Conservation (phyloP, 2,888 invertebrate species). For the Conus canariensis region DNA sequence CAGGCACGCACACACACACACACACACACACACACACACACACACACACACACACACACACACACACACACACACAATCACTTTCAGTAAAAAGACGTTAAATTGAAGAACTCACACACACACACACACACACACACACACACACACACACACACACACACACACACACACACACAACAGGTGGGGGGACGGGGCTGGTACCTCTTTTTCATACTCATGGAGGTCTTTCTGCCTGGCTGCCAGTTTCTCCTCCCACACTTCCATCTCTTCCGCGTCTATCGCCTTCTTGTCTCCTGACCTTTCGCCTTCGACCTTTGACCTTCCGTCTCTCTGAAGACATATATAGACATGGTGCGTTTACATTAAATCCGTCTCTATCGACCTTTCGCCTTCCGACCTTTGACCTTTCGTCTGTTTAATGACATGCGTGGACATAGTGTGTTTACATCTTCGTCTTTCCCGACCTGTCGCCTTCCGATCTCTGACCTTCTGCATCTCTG, state of each 20-base stretch:
- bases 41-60: too few species aligned
- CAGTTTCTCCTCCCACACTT: conserved; percentile 58
- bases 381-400: neutral
- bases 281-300: too few species aligned
- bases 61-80: too few species aligned
- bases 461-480: neutral
- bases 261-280: conserved; percentile 51
- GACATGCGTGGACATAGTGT: conserved; percentile 1
- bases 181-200: neutral
- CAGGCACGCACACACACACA: too few species aligned
- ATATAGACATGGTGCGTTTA: conserved; percentile 17
- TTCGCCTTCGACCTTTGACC: neutral
- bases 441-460: neutral
- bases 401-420: neutral
- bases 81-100: too few species aligned
- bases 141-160: too few species aligned
- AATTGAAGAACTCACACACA: too few species aligned
- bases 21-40: too few species aligned
- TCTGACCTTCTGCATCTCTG: neutral
- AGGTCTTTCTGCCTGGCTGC: conserved; percentile 55
- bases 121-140: too few species aligned
- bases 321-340: neutral
- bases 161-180: too few species aligned
- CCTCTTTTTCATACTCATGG: conserved; percentile 62
- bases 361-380: neutral